Conservation (phyloP, 2,888 invertebrate species). For the Adineta ricciae region DNA sequence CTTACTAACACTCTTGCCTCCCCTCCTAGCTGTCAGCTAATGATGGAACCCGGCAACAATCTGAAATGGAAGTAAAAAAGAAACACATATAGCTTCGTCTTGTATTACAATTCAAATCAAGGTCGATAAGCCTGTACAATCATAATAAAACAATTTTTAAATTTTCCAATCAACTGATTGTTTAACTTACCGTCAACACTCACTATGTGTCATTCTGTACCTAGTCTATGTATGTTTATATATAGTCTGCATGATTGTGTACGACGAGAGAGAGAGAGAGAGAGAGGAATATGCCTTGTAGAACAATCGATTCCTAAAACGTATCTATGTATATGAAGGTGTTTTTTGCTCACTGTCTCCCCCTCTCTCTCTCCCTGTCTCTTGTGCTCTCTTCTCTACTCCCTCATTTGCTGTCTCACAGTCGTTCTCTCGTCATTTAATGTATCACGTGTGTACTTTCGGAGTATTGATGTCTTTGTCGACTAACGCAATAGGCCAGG, state of each 20-base stretch:
- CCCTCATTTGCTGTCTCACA: background rate
- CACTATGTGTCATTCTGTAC: background rate
- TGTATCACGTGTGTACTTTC: background rate
- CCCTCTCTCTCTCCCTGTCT: background rate
- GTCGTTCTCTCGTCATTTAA: background rate
- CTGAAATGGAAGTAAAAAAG: background rate
- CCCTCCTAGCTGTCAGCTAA: background rate
- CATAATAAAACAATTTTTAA: background rate
- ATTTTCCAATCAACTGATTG: background rate
- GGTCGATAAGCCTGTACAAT: background rate
- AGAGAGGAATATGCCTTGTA: background rate
- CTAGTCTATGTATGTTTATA: background rate
- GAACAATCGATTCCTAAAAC: background rate
- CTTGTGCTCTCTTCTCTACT: background rate
- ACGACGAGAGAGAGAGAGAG: too few species aligned
- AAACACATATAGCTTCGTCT: background rate
- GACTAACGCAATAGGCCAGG: background rate
- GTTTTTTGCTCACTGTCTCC: background rate
- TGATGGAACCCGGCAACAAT: background rate
- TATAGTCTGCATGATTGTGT: too few species aligned
- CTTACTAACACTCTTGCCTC: background rate
- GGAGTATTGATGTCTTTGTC: background rate
- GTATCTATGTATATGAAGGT: slow-evolving; percentile 10
- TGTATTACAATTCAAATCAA: background rate
- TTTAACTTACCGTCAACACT: background rate